Evolutionary conservation across 2,113 vertebrate species (phyloP), one percentile per base, ranked within the genome.

Genomic region (Siniperca chuatsi): DNA sequence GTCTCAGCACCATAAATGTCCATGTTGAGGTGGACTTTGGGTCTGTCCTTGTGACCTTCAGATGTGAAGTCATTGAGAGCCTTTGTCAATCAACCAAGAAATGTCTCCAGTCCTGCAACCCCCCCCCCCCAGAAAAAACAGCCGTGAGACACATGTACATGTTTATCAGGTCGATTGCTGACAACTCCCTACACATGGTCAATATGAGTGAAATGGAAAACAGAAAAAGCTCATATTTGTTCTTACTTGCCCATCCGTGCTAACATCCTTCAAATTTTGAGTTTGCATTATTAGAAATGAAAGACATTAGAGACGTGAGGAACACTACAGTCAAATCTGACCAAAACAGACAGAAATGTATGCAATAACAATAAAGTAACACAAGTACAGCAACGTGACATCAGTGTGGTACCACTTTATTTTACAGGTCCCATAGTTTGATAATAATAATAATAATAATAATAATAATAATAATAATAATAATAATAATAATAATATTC

Each of bases 61-160:
- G 57, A 79, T 67, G 75, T 55, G 61, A 80, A 75, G 77, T 96
- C 93, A 96, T 90, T 96, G 94, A 76, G 94, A 91, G 78, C 96
- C 95, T 93, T 96, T 96, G 81, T 96, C 95, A 46, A 94, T 96
- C 93, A 96, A 76, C 96, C 96, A 96, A 25, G 96, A 96, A 86
- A 96, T 96, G 80, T 96, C 96, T 88, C 96, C 96, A 57, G 96
- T 96, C 93, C 96, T 96, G 87, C 42, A 89, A 81, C 70, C 20
- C 37, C 42, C 46, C 12, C 46, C 12, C 12, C 46, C 15, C 4
- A 2, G 11, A 42, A 75, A 52, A 33, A 33, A 50, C 62, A 67
- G n/a, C 10, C 20, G 54, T 81, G n/a, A 87, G 40, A 77, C 6
- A 54, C 29, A 33, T 2, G 0, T 4, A 69, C 10, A n/a, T 15